Percentiles rank a stretch among this genome's conserved stretches.
Evolutionary conservation across 2,113 vertebrate species (phyloP).

Genomic region (Nettapus auritus): DNA sequence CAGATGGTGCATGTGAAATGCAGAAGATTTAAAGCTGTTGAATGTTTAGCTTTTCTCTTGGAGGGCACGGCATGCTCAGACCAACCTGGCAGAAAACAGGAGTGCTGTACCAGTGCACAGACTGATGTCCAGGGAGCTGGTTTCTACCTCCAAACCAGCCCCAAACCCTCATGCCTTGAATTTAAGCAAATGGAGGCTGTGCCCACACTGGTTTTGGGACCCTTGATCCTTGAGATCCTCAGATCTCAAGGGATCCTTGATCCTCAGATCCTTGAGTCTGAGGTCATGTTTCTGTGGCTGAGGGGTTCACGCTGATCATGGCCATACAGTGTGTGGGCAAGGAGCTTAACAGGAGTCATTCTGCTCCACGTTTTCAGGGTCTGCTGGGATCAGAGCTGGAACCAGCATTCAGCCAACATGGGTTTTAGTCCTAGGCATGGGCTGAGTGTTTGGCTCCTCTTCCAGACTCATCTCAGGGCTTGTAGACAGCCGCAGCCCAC

Average conservation of each 20-base stretch:
- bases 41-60: accelerated
- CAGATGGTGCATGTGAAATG: neutral
- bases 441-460: neutral
- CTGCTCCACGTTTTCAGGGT: neutral
- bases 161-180: neutral
- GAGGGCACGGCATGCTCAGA: neutral
- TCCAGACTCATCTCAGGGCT: neutral
- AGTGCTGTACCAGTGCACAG: neutral
- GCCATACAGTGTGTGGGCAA: neutral
- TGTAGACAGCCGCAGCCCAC: neutral
- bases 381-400: neutral
- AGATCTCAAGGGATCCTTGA: too few relatives aligned
- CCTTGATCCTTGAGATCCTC: too few relatives aligned
- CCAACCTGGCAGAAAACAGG: neutral
- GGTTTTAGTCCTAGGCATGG: neutral
- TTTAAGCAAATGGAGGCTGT: neutral
- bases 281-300: neutral
- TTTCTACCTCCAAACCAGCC: neutral
- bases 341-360: neutral
- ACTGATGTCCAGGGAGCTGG: neutral
- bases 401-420: accelerated
- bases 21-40: neutral
- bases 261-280: neutral
- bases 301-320: neutral
- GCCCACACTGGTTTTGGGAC: neutral